Conservation (phyloP, 1,140 invertebrate species). For the Zelostemma sp. region DNA sequence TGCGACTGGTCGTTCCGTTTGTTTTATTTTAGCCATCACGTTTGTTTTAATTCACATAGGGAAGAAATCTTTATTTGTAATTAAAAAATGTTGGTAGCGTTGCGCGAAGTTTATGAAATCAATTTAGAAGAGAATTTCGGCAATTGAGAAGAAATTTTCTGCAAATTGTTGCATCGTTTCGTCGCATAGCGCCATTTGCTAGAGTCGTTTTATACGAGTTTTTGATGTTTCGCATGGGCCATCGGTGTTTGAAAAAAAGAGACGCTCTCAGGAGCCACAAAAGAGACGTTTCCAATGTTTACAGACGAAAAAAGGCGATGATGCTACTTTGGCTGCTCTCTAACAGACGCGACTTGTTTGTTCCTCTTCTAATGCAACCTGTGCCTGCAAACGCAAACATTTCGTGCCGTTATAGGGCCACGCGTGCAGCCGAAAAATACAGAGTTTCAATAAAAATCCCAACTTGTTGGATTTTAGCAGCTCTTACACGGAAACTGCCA, state of each 20-base stretch:
- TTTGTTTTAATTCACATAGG: no score
- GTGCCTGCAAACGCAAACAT: conserved; percentile 56
- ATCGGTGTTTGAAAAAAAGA: conserved; percentile 62
- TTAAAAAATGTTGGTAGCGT: no score
- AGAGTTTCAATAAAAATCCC: no score
- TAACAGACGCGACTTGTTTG: conserved; percentile 67
- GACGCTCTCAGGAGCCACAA: conserved; percentile 58
- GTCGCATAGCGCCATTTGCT: conserved; percentile 29
- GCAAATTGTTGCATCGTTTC: no score
- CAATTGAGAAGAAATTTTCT: no score
- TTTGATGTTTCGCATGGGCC: conserved; percentile 61
- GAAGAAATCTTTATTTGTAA: no score
- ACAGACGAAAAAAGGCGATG: conserved; percentile 69
- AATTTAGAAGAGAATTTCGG: no score
- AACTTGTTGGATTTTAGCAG: conserved; percentile 45
- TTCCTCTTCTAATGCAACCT: conserved; percentile 58
- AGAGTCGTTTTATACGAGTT: conserved; percentile 23
- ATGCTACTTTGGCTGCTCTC: conserved; percentile 67
- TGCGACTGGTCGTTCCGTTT: no score
- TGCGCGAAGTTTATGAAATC: no score
- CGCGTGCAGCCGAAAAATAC: neutral
- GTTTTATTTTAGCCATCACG: no score
- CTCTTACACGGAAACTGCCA: conserved; percentile 63
- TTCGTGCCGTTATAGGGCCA: conserved; percentile 50
- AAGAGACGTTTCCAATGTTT: conserved; percentile 65